Percentiles rank a stretch among this genome's conserved stretches.
Evolutionary conservation across 2,888 invertebrate genomes (phyloP).

Genomic region (Oxystoma pomonae): DNA sequence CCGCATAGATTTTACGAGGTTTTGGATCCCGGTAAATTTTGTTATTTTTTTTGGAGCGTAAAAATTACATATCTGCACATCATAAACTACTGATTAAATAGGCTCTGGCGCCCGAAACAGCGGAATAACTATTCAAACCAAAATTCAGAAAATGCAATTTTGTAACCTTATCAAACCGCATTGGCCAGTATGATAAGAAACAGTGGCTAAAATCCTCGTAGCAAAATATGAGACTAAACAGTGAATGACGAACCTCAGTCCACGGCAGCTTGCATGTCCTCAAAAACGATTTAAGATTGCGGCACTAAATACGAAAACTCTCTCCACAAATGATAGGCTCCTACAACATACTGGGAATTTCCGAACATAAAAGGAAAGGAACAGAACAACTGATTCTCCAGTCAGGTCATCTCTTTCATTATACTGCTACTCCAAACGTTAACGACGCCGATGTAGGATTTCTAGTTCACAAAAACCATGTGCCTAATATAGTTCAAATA

Average conservation of each 20-base stretch:
- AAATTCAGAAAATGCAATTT: background rate
- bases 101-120: background rate
- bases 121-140: background rate
- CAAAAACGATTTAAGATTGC: background rate
- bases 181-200: background rate
- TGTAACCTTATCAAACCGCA: background rate
- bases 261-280: background rate
- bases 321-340: background rate
- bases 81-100: no score
- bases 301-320: background rate
- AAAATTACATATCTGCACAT: no score
- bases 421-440: background rate
- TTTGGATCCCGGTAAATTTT: no score
- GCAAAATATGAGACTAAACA: background rate
- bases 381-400: conserved; percentile 7
- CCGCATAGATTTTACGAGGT: no score
- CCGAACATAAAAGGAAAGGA: conserved; percentile 9
- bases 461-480: background rate
- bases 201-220: background rate
- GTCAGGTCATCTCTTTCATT: conserved; percentile 7
- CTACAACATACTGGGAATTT: conserved; percentile 7
- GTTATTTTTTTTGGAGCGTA: no score
- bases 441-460: background rate
- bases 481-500: background rate
- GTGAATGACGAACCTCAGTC: background rate